These are phyloP conservation scores for Morus bassanus DNA, from an alignment of 2,797 vertebrate genomes.

Conservation along the genomic window DNA sequence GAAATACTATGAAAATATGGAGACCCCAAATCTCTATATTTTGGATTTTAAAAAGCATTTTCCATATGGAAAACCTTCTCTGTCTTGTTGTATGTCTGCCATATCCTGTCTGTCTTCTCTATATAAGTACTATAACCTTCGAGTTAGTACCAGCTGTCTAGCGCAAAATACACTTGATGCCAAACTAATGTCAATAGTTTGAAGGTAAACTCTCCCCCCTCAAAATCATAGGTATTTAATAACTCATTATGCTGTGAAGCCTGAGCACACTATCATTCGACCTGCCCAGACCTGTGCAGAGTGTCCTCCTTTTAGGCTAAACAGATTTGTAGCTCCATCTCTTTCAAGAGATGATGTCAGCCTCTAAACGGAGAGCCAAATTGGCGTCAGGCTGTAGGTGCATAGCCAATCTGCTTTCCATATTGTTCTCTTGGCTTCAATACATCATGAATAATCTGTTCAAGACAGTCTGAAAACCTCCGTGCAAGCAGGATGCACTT, in stretches of 20 bases:
- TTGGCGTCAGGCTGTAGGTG: constrained; percentile 7
- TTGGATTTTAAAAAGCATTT: background rate
- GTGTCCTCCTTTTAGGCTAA: background rate
- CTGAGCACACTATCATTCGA: background rate
- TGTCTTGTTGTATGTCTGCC: background rate
- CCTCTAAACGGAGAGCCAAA: background rate
- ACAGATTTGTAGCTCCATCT: background rate
- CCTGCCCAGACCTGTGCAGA: background rate
- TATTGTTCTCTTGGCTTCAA: constrained; percentile 50
- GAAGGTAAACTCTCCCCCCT: background rate
- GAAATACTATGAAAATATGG: background rate
- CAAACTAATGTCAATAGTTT: background rate
- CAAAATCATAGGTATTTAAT: background rate
- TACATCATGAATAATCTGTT: constrained; percentile 27
- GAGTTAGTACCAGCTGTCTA: background rate
- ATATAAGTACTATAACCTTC: background rate
- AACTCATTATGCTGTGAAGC: background rate
- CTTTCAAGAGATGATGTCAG: constrained; percentile 45
- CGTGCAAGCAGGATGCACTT: background rate
- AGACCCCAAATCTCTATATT: background rate
- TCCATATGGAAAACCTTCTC: background rate
- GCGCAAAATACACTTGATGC: background rate
- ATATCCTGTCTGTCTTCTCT: background rate
- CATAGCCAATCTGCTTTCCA: constrained; percentile 46
- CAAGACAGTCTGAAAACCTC: constrained; percentile 26